Evolutionary conservation across 2,797 vertebrate species (phyloP), one percentile per base, ranked within the genome.

Genomic region (Sardinella longiceps): DNA sequence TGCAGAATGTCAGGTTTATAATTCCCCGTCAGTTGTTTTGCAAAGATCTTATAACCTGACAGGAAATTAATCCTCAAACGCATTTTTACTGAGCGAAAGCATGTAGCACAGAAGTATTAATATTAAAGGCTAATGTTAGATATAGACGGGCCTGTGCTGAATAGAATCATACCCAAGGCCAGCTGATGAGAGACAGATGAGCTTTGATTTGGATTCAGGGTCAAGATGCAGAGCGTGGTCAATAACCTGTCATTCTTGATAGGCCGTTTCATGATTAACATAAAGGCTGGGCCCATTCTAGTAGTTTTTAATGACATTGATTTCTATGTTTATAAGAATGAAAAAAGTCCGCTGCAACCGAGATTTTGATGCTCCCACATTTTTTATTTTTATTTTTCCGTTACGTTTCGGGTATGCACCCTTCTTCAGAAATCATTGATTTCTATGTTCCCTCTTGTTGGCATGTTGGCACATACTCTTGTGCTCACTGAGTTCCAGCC

Each of bases 181-280:
- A 74, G 14, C 7, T 15, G 12, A n/a, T 18, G 15, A 74, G 18
- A 74, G 15, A 18, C n/a, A n/a, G 33, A 74, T 74, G 63, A 70
- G 28, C 63, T 70, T 70, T 15, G 66, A 39, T 74, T 39, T 20
- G 30, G 30, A 74, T 74, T 74, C 66, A 74, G 33, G 66, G 66
- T 39, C 18, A 39, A 18, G 14, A 20, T 20, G 14, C 37, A 28
- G 63, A 74, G 18, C 1, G 30, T 74, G 66, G 33, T 74, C 66
- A 77, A 43, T 77, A 20, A 23, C 43, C 70, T 77, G 23, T 43
- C 70, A 23, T 20, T 23, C 18, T 23, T 77, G 33, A 77, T 23
- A 5, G 33, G 70, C 43, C 20, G 20, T 20, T 77, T 77, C 18
- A 43, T 77, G 18, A 77, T 43, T 15, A 10, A 0, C 46, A 25